Base-by-base conservation (phyloP, 2,113 vertebrate species). In the Engystomops pustulosus region DNA sequence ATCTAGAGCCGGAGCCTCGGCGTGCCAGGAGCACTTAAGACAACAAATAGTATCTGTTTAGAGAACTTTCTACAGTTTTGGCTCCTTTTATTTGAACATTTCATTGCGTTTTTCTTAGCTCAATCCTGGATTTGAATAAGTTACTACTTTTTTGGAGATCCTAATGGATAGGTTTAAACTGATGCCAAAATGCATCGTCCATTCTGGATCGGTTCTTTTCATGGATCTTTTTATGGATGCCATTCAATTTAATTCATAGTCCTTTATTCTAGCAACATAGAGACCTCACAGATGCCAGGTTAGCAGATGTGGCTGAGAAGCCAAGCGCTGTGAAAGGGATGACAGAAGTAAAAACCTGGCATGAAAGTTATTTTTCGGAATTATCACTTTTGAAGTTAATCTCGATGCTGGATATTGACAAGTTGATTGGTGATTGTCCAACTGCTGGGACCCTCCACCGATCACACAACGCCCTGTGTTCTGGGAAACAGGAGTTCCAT, bases 1-100 rank as follows among this genome's bases (percentile, higher is more conserved):
- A 30, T 53, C 45, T 76, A 53, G 71, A 34, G 17, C 41, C n/a
- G 5, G 44, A 23, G 71, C 49, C 47, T 76, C 8, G 17, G 25
- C 27, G 45, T 76, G 72, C 72, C 72, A 76, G 72, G 47, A 34
- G 47, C 47, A 53, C 47, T 76, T 51, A 34, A 51, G 27, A 18
- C 30, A 76, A 76, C 72, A 76, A 76, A 76, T 47, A 76, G 47
- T 30, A 53, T 76, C 30, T 76, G 47, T n/a, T 34, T 1, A 32
- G 72, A 76, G 34, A 32, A 49, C 45, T 49, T 51, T 51, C 45
- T 32, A 49, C 44, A 32, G 20, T 18, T 17, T 34, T 76, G 45
- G 25, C 27, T 53, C 36, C 44, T 49, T 5, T 11, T 76, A 53
- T 76, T 53, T 32, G 3, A 17, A 53, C 47, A 8, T 6, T 49